Conservation (phyloP, 37 sponge, comb jelly and placozoan genomes). For the Geodia barretti region DNA sequence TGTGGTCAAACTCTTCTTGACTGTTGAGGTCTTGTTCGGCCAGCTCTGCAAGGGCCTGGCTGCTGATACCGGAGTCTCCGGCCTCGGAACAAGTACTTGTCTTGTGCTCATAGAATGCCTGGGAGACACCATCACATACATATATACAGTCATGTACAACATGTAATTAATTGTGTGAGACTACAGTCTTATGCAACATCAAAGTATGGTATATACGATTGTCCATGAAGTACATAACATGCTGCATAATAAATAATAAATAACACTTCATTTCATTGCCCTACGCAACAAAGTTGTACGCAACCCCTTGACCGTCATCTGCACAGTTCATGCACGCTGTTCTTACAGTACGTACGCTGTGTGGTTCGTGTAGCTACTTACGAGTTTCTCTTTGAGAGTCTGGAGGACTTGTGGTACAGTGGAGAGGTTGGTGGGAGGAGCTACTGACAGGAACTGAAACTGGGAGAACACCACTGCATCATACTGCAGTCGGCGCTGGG, state of each 20-base stretch:
- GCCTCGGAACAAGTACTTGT: slow-evolving; percentile 18
- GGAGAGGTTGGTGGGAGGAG: slow-evolving; percentile 25
- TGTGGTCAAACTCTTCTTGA: not conserved
- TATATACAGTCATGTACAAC: not conserved
- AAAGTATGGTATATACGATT: too few species aligned
- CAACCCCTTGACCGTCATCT: too few species aligned
- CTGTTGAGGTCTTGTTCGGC: not conserved
- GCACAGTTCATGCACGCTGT: not conserved
- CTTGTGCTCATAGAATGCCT: slow-evolving; percentile 29
- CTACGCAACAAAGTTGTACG: too few species aligned
- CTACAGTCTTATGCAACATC: too few species aligned
- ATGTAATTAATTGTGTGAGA: too few species aligned
- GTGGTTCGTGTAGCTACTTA: not conserved
- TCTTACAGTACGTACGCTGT: too few species aligned
- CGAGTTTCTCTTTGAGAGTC: slow-evolving; percentile 33
- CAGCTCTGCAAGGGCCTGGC: not conserved
- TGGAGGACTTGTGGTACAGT: slow-evolving; percentile 11
- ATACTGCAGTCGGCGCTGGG: slow-evolving; percentile 15
- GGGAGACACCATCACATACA: not conserved
- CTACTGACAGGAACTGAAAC: slow-evolving; percentile 19
- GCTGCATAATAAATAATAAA: too few species aligned
- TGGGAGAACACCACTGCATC: slow-evolving; percentile 45
- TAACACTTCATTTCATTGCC: too few species aligned
- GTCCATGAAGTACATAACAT: not conserved
- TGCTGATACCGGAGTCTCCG: slow-evolving; percentile 45